Base-by-base conservation (phyloP, 2,888 invertebrate genomes). In the Sesia apiformis region DNA sequence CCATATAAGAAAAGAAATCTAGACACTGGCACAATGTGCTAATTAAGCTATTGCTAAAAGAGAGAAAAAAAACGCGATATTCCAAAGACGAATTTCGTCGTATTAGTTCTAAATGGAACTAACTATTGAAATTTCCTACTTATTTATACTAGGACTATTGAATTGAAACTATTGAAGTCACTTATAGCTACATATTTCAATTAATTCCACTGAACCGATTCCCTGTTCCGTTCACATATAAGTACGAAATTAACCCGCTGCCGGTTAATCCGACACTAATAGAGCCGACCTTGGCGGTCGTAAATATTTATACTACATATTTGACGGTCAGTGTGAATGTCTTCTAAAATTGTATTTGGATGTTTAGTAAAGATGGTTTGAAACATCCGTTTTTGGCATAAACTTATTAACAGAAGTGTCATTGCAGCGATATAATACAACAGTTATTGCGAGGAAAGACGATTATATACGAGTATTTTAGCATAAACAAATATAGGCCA, bases 301-400 rank as follows among this genome's bases (percentile, higher is more conserved):
- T 78, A 78, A 81, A 80, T 75, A 78, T 81, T 78, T 81, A 76
- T 76, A 78, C 71, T 76, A 64, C 65, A 67, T 70, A 72, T 70
- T 76, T 74, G 75, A 71, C 75, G 78, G 72, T 77, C 78, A 79
- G 72, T 79, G 80, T 82, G 78, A 82, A 82, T 81, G 78, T 76
- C 78, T 81, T 81, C 78, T 76, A 76, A 72, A 70, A 78, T 70
- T 76, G 72, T 69, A 58, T 66, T 61, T 60, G 59, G 61, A 58
- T 38, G 8, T 3, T 39, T 50, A 50, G 38, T 38, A 50, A 50
- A 38, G 23, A 23, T 23, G 23, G 23, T 23, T 23, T 23, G 23
- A 23, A 23, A 23, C 23, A 23, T 23, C 49, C 8, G 8, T 8
- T 8, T 8, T 5, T n/a, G 5, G 49, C 4, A n/a, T 49, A 49